Conservation (phyloP, 2,888 invertebrate species). For the Acanthosepion esculentum region DNA sequence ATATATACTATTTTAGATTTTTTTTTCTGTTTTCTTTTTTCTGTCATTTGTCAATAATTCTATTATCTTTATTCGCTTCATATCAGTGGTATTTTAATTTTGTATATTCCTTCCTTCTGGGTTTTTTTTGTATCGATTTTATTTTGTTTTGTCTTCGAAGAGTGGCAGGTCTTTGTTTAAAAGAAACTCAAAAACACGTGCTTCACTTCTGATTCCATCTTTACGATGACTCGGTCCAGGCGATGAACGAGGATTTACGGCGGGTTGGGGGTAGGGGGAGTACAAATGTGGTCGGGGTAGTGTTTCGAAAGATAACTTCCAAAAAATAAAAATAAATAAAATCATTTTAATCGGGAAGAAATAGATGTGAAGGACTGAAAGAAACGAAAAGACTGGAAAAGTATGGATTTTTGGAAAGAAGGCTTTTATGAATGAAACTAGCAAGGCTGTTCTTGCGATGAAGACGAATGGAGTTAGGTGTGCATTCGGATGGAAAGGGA, state of each 20-base stretch:
- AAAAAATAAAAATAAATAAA: not conserved
- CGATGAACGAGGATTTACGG: not conserved
- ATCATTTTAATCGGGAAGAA: not conserved
- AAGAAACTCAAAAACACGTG: not conserved
- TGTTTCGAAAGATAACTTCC: not conserved
- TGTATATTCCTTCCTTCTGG: too few relatives aligned
- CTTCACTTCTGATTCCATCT: not conserved
- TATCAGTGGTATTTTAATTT: too few relatives aligned
- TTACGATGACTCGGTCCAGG: not conserved
- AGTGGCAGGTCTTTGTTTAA: not conserved
- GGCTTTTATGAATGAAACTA: too few relatives aligned
- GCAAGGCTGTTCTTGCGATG: too few relatives aligned
- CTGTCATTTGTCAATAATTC: not conserved
- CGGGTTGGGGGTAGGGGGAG: too few relatives aligned
- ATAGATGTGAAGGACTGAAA: not conserved
- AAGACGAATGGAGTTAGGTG: too few relatives aligned
- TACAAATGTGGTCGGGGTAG: not conserved
- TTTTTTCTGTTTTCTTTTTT: not conserved
- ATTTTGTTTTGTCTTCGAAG: not conserved
- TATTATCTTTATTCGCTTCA: not conserved
- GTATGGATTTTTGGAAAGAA: too few relatives aligned
- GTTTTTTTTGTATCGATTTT: not conserved
- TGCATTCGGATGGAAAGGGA: too few relatives aligned
- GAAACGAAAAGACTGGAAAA: not conserved
- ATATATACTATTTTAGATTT: not conserved